Evolutionary conservation across 1,140 invertebrate species (phyloP).

Genomic region (Amphibalanus amphitrite): DNA sequence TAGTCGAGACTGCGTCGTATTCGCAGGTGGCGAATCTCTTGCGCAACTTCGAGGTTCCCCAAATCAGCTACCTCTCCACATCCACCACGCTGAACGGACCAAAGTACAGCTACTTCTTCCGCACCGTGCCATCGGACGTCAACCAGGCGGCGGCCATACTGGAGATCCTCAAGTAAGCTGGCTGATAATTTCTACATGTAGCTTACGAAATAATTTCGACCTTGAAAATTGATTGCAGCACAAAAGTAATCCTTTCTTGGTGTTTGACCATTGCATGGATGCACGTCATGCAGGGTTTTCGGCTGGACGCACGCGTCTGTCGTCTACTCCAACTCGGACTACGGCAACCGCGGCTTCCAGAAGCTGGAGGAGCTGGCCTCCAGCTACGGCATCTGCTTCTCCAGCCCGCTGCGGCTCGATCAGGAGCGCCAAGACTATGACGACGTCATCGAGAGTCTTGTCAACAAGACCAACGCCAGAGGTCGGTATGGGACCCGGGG

Average conservation of each 20-base stretch:
- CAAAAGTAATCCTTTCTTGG: background rate
- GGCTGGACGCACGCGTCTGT: slow-evolving; percentile 38
- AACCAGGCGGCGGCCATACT: slow-evolving; percentile 39
- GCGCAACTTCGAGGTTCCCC: slow-evolving; percentile 36
- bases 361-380: slow-evolving; percentile 29
- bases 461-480: slow-evolving; percentile 21
- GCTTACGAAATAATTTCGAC: no score
- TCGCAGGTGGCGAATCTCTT: slow-evolving; percentile 37
- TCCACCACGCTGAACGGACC: slow-evolving; percentile 37
- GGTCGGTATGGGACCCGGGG: slow-evolving; percentile 15
- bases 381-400: slow-evolving; percentile 35
- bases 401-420: slow-evolving; percentile 26
- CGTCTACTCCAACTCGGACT: slow-evolving; percentile 38
- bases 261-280: background rate
- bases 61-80: slow-evolving; percentile 42
- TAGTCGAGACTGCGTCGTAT: no score
- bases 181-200: no score
- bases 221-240: slow-evolving; percentile 8
- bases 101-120: slow-evolving; percentile 38
- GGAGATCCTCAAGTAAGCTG: slow-evolving; percentile 35
- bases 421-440: slow-evolving; percentile 31
- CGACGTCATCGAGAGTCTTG: slow-evolving; percentile 27
- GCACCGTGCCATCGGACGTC: slow-evolving; percentile 40
- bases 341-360: slow-evolving; percentile 32
- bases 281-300: slow-evolving; percentile 34